These are phyloP conservation scores for Drosophila ustulata DNA, from an alignment of 2,888 invertebrate species.

Conservation along the genomic window DNA sequence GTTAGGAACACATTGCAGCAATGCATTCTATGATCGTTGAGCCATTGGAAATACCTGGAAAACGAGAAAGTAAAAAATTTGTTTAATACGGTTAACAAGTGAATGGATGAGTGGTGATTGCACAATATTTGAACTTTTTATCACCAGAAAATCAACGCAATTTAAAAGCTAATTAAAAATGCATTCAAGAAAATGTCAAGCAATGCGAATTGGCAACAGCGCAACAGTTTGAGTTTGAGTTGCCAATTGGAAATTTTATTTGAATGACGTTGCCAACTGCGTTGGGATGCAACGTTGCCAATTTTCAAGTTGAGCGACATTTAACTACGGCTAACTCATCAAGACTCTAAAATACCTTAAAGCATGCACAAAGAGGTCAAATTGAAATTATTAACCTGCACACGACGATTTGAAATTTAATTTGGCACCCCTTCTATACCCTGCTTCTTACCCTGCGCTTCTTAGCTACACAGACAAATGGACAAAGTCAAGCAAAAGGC, in stretches of 20 bases:
- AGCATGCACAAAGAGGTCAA: slow-evolving; percentile 65
- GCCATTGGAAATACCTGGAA: slow-evolving; percentile 61
- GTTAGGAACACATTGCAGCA: slow-evolving; percentile 35
- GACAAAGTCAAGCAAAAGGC: slow-evolving; percentile 56
- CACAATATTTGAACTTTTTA: slow-evolving; percentile 47
- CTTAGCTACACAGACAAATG: slow-evolving; percentile 19
- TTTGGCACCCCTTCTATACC: slow-evolving; percentile 33
- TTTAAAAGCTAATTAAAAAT: slow-evolving; percentile 60
- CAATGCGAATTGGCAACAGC: slow-evolving; percentile 63
- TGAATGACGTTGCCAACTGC: slow-evolving; percentile 40
- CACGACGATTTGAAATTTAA: slow-evolving; percentile 74
- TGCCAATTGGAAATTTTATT: slow-evolving; percentile 57
- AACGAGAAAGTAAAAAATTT: slow-evolving; percentile 4
- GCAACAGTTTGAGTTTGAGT: slow-evolving; percentile 20
- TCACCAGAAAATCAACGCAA: slow-evolving; percentile 27
- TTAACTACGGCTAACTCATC: slow-evolving; percentile 10
- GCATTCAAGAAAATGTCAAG: slow-evolving; percentile 68
- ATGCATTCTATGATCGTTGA: slow-evolving; percentile 61
- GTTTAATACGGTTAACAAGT: slow-evolving; percentile 1
- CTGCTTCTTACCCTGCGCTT: neutral
- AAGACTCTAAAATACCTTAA: slow-evolving; percentile 37
- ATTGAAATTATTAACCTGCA: slow-evolving; percentile 74
- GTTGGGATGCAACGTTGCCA: slow-evolving; percentile 23
- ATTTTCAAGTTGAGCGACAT: slow-evolving; percentile 36
- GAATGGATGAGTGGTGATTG: slow-evolving; percentile 13